Evolutionary conservation across 2,113 vertebrate species (phyloP), one percentile per base, ranked within the genome.

Genomic region (Neofelis nebulosa): DNA sequence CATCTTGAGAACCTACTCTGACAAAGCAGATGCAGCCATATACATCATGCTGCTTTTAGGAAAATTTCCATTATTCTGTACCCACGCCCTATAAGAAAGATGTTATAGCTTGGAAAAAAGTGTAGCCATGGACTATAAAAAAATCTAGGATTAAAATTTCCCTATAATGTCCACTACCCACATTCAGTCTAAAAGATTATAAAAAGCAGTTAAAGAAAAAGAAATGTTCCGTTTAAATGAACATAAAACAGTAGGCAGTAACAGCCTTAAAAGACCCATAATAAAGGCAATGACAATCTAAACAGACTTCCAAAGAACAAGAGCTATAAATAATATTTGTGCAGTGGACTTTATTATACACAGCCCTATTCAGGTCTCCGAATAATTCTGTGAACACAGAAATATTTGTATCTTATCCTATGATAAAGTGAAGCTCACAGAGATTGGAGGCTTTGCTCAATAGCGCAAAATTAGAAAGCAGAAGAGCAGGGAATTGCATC

Each of bases 151-250:
- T 10, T 71, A n/a, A 82, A 80, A 52, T 66, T 68, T 29, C 1
- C 27, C 27, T 21, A 33, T 61, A 25, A 29, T 52, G 13, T 55
- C 61, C 33, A 68, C 13, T 55, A 29, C 1, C 9, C 41, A 85
- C 4, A 50, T 94, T 74, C 23, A 79, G 7, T 69, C 18, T 93
- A 65, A 80, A 45, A 83, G 4, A 25, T 68, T 41, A 76, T 73
- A 66, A 76, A 94, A 87, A 50, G 2, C 19, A 68, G 23, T 89
- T 71, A 85, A 89, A 73, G 38, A 78, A 82, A 97, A 93, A 94
- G 5, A 90, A 80, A 27, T 38, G 3, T n/a, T 90, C 7, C 7
- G 61, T 41, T 79, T 78, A 68, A 69, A 94, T 52, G 66, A 87
- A 4, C 61, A 84, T 18, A 61, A 94, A 96, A 48, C 1, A 33